Conservation (phyloP, 2,888 invertebrate genomes). For the Synanthedon myopaeformis region DNA sequence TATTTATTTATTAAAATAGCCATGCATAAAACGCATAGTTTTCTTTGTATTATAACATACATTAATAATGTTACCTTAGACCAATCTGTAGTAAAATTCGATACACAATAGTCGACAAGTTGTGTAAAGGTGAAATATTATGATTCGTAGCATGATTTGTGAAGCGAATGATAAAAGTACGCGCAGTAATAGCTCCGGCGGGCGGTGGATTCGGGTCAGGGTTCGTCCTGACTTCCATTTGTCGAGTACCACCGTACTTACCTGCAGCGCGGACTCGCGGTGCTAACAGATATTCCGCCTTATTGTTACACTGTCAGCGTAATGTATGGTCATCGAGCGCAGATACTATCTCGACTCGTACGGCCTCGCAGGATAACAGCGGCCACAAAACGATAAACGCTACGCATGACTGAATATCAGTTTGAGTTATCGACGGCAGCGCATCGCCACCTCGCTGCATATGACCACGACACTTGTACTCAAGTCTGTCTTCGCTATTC, state of each 20-base stretch:
- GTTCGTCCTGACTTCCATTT: constrained; percentile 47
- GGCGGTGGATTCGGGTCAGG: constrained; percentile 25
- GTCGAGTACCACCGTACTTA: constrained; percentile 24
- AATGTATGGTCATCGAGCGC: constrained; percentile 42
- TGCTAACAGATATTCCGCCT: constrained; percentile 50
- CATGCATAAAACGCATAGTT: too few relatives aligned
- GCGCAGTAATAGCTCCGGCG: background rate
- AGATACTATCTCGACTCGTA: constrained; percentile 42
- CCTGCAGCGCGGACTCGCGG: constrained; percentile 11
- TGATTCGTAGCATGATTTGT: constrained; percentile 25
- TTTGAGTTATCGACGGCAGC: constrained; percentile 25
- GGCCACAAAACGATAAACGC: constrained; percentile 32
- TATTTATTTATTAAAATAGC: too few relatives aligned
- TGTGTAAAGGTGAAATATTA: background rate
- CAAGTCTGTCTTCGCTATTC: constrained; percentile 8
- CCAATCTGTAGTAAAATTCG: too few relatives aligned
- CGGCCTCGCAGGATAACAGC: constrained; percentile 34
- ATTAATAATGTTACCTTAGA: too few relatives aligned
- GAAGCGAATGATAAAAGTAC: background rate
- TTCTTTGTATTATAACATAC: too few relatives aligned
- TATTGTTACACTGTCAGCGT: constrained; percentile 56
- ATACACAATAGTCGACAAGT: too few relatives aligned
- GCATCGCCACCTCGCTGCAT: constrained; percentile 15
- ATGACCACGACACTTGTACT: constrained; percentile 37
- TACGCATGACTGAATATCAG: constrained; percentile 29